Evolutionary conservation across 1,140 invertebrate genomes (phyloP), one percentile per base, ranked within the genome.

Genomic region (Drosophila kikkawai): DNA sequence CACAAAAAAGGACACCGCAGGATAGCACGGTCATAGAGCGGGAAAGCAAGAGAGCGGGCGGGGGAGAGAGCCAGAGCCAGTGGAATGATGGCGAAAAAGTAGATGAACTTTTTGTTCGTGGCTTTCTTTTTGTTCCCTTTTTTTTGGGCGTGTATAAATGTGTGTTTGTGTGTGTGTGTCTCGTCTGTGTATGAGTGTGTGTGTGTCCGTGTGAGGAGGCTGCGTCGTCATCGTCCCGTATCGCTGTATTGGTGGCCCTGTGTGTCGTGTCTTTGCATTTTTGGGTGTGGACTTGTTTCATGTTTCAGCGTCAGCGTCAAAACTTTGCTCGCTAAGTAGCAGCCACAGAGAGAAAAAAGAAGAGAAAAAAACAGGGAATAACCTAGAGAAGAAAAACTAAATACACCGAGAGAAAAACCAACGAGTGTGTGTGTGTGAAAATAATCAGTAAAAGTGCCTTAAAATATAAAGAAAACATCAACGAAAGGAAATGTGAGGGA

Each of bases 201-300:
- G 64, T 36, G 22, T 78, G 22, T 77, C 42, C 65, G 42, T 75
- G 68, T 75, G 70, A 66, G 60, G 74, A 57, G 66, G 75, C 57
- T 79, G 68, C 63, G 80, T 61, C 73, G 57, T 67, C 58, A 68
- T 82, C 45, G 13, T 39, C 4, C 17, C 34, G 34, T 58, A 47
- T 50, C 56, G 59, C 42, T 65, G 69, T 65, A 76, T 77, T 58
- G 60, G 70, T 59, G 65, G 66, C 82, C 47, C 47, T 48, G 45
- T 26, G 83, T 87, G 80, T 55, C 84, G 84, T 87, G 80, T 80
- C 84, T 87, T 87, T 88, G 84, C 82, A 88, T 87, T 87, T 87
- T 87, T 87, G 84, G 84, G 84, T 87, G 84, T 87, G 84, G 84
- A 88, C 84, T 81, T 87, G 77, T 80, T 88, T 87, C 80, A 84